Percentiles rank a stretch among this genome's conserved stretches.
Evolutionary conservation across 30 jellyfish, hydroid and myxozoan species (phyloP).

Genomic region (Aurelia coerulea): DNA sequence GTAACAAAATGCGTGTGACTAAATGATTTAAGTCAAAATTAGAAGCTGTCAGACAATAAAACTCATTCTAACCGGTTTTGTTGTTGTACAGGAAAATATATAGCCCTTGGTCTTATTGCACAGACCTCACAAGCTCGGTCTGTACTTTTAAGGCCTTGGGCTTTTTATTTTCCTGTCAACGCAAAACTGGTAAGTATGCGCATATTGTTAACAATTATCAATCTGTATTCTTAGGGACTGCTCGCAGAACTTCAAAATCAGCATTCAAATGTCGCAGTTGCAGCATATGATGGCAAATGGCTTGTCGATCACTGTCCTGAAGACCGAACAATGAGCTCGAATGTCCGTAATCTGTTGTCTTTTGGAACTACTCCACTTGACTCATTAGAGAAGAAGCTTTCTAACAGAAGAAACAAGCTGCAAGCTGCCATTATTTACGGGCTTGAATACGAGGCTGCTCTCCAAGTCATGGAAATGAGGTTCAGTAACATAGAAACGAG

Average conservation of each 20-base stretch:
- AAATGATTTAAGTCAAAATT: no score
- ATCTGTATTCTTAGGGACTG: conserved; percentile 20
- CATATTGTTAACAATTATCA: no score
- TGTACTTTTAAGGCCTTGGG: no score
- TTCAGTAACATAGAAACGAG: conserved; percentile 66
- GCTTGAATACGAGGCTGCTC: conserved; percentile 82
- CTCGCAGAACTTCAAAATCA: conserved; percentile 69
- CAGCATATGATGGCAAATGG: conserved; percentile 92
- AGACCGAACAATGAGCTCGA: conserved; percentile 82
- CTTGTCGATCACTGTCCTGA: conserved; percentile 73
- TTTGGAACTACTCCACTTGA: conserved; percentile 78
- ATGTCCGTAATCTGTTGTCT: conserved; percentile 75
- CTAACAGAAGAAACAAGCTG: conserved; percentile 65
- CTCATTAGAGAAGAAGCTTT: conserved; percentile 66
- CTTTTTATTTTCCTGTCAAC: no score
- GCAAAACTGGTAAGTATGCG: no score
- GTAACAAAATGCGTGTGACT: no score
- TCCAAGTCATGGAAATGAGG: conserved; percentile 65
- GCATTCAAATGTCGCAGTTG: conserved; percentile 41
- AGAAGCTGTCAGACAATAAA: no score
- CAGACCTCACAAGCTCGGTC: no score
- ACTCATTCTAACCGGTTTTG: no score
- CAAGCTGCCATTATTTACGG: conserved; percentile 85
- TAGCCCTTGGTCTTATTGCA: no score
- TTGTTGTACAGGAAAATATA: no score